Evolutionary conservation across 1,140 invertebrate genomes (phyloP), one percentile per base, ranked within the genome.

Genomic region (Heliothis subflexa): DNA sequence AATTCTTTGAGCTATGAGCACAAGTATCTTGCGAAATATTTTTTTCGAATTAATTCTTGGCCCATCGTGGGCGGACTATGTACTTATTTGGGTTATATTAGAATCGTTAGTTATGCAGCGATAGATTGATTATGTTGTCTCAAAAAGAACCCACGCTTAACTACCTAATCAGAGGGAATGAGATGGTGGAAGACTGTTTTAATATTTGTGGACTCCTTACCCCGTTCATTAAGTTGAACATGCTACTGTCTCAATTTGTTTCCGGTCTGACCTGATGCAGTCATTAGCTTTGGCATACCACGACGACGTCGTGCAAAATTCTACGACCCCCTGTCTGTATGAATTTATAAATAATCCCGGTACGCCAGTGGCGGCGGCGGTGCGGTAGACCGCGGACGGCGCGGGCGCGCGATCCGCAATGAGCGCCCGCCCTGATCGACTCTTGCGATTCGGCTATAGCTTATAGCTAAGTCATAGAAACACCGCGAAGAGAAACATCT

Each of bases 281-380:
- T 87, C 85, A 89, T 88, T 86, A 88, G 83, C 84, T 88, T 85
- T 88, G 85, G 88, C 91, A 92, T 93, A 89, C 88, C 91, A 86
- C 83, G 86, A 70, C 86, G 85, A 70, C 86, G 86, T 90, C 87
- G 88, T 92, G 91, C 93, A 86, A 94, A 93, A 92, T 90, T 93
- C 93, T 94, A 93, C 93, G 93, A 94, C 92, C 92, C 91, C 91
- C 88, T 93, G 93, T 94, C 90, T 92, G 87, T 84, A 83, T 90
- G 87, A 89, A 93, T 93, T 94, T 94, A 94, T 93, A 94, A 94
- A 94, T 94, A 94, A 93, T 92, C 89, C 91, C 89, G 86, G 84
- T 88, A 64, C 81, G 91, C 87, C 92, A 94, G 92, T 94, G 92
- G 91, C 90, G 89, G 89, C 88, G 90, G 87, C 91, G 92, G 87